Evolutionary conservation across 2,888 invertebrate species (phyloP).

Genomic region (Selenia dentaria): DNA sequence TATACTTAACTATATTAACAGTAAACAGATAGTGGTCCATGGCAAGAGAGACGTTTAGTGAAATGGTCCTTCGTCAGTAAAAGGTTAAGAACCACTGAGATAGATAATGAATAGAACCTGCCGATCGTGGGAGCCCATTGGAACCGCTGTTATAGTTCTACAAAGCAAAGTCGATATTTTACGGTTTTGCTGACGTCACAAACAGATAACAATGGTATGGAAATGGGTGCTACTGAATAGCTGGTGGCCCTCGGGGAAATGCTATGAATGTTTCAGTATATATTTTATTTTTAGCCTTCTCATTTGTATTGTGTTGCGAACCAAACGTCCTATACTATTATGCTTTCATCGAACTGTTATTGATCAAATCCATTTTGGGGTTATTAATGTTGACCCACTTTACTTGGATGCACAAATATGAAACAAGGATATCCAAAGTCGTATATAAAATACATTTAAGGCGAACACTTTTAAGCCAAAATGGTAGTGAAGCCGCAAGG

Average conservation of each 20-base stretch:
- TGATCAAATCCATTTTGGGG: too few species aligned
- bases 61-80: too few species aligned
- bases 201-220: conserved; percentile 37
- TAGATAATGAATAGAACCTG: conserved; percentile 25
- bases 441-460: too few species aligned
- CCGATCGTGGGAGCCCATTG: conserved; percentile 18
- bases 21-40: too few species aligned
- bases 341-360: neutral
- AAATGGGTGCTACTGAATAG: conserved; percentile 29
- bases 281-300: conserved; percentile 16
- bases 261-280: conserved; percentile 33
- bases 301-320: conserved; percentile 13
- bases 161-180: conserved; percentile 31
- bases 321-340: neutral
- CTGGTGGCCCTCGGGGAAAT: conserved; percentile 22
- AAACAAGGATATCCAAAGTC: conserved; percentile 10
- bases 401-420: conserved; percentile 7
- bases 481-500: too few species aligned
- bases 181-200: conserved; percentile 34
- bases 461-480: too few species aligned
- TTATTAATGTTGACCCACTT: conserved; percentile 8
- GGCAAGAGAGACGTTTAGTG: too few species aligned
- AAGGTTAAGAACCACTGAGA: too few species aligned
- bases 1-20: too few species aligned
- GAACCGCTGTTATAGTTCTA: conserved; percentile 25